Conservation (phyloP, 2,888 invertebrate genomes). For the Dendrolimus houi region DNA sequence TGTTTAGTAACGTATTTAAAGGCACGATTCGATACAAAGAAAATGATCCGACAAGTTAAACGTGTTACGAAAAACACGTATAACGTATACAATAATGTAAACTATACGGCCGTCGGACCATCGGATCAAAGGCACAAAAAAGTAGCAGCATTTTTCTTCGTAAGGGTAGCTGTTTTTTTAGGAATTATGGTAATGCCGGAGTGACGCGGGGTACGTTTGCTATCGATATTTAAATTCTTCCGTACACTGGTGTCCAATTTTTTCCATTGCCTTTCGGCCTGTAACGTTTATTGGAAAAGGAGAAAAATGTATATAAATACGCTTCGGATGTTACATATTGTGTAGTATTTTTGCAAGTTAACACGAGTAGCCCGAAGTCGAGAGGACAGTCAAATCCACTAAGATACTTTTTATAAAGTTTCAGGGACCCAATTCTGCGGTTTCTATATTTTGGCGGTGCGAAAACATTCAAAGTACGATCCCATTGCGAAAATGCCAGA, state of each 20-base stretch:
- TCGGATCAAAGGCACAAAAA: slow-evolving; percentile 47
- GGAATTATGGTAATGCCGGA: slow-evolving; percentile 66
- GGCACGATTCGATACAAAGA: neutral
- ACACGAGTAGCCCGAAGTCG: too few species aligned
- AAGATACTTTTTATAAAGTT: too few species aligned
- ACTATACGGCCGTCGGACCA: slow-evolving; percentile 25
- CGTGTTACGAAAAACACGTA: neutral
- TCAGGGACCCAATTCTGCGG: too few species aligned
- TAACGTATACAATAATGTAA: slow-evolving; percentile 19
- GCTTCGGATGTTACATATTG: too few species aligned
- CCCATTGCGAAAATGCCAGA: too few species aligned
- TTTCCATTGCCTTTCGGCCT: slow-evolving; percentile 25
- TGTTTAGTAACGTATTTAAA: too few species aligned
- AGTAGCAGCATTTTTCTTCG: slow-evolving; percentile 41
- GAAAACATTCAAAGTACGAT: too few species aligned
- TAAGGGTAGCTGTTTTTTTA: slow-evolving; percentile 55
- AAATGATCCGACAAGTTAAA: neutral
- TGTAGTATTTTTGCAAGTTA: too few species aligned
- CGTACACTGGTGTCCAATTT: slow-evolving; percentile 40
- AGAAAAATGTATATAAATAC: neutral
- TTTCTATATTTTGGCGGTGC: too few species aligned
- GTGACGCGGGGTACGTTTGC: slow-evolving; percentile 51
- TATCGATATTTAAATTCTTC: slow-evolving; percentile 65
- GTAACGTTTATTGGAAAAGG: neutral
- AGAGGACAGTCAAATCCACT: too few species aligned